Evolutionary conservation across 2,113 vertebrate genomes (phyloP), one percentile per base, ranked within the genome.

Genomic region (Nanorana parkeri): DNA sequence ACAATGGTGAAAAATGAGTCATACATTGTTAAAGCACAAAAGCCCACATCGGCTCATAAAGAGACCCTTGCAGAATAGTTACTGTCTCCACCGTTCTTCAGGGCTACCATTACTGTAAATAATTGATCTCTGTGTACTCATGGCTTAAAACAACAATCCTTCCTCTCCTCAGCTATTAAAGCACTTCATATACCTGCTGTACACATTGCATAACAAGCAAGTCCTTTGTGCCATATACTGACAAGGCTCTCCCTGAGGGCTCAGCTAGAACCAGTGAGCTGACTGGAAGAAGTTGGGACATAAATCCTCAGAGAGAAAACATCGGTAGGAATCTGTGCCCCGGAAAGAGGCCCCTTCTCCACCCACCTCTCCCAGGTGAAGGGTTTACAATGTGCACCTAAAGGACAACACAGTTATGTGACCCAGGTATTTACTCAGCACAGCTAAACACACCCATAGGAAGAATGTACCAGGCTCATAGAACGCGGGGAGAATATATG

Each of bases 391-490:
- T 63, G 56, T 71, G 36, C 56, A 81, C 78, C 68, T 52, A 28
- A 64, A 47, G 58, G 79, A 64, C 68, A 68, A 26, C 58, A 55
- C 58, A 81, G 58, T 15, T 73, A 81, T 81, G 68, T 81, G 68
- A 81, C 79, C 76, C 51, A 54, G 58, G 56, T 73, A 81, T 81
- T 73, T 72, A 73, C 79, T 73, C 24, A 64, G 16, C 47, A 52
- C 21, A 72, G 56, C 68, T n/a, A 17, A 64, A 73, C 78, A 81
- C 79, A 73, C 79, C 79, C 68, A 81, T 55, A 8, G 19, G 68
- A 81, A 63, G 79, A 81, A 81, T 81, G 79, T 65, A 47, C 36
- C 67, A n/a, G 3, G 26, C 76, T 78, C 23, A 29, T 11, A 78
- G 24, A 41, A 8, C 41, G 8, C 41, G 8, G 41, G 5, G 4